A percentile compares a stretch with the other conserved stretches of the same genome.
These are phyloP conservation scores for Yponomeuta evonymella DNA, from an alignment of 2,888 invertebrate species.

Conservation along the genomic window DNA sequence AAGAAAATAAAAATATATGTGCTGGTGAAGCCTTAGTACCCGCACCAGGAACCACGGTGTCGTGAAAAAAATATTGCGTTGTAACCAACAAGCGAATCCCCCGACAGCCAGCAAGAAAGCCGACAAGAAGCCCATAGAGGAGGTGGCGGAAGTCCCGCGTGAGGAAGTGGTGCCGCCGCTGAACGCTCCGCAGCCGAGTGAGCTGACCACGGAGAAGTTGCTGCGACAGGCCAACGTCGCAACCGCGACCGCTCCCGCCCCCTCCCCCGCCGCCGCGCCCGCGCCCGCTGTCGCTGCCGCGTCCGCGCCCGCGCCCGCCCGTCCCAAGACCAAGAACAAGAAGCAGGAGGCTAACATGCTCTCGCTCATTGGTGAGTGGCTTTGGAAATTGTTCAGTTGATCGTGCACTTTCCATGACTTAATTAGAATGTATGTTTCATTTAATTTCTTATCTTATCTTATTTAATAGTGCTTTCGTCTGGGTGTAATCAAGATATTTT, in stretches of 20 bases:
- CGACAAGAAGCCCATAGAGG: slow-evolving; percentile 42
- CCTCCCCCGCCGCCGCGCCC: slow-evolving; percentile 26
- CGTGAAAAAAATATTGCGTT: neutral
- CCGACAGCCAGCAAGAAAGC: slow-evolving; percentile 46
- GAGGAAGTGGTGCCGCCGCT: slow-evolving; percentile 60
- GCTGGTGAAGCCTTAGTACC: too few relatives aligned
- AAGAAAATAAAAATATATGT: too few relatives aligned
- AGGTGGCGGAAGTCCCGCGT: slow-evolving; percentile 29
- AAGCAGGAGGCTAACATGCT: slow-evolving; percentile 59
- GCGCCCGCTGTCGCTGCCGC: slow-evolving; percentile 29
- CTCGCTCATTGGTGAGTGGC: slow-evolving; percentile 56
- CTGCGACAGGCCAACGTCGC: slow-evolving; percentile 51
- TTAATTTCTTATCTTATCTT: neutral
- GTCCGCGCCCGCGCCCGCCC: slow-evolving; percentile 24
- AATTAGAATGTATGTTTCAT: neutral
- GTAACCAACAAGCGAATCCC: neutral
- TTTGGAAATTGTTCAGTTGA: neutral
- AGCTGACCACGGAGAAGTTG: slow-evolving; percentile 64
- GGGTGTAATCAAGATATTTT: too few relatives aligned
- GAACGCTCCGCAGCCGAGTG: slow-evolving; percentile 60
- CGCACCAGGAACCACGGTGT: too few relatives aligned
- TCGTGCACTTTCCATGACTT: too few relatives aligned
- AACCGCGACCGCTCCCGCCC: slow-evolving; percentile 24
- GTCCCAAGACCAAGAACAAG: slow-evolving; percentile 51
- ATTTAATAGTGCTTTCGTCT: neutral